Base-by-base conservation (phyloP, 1,140 invertebrate species). In the Chrysopa pallens region DNA sequence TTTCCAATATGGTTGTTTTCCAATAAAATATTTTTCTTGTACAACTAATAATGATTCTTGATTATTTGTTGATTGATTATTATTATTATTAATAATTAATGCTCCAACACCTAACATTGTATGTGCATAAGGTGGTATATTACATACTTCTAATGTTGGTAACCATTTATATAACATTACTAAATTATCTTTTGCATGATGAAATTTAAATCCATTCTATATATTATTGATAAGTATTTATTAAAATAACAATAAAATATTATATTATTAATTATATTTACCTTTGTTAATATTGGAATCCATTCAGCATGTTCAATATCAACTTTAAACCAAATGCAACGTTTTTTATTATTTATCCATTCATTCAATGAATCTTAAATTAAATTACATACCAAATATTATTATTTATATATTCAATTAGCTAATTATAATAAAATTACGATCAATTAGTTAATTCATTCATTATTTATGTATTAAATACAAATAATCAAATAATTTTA, bases 81-180 rank as follows among this genome's bases (percentile, higher is more conserved):
- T n/a, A n/a, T n/a, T n/a, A n/a, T n/a, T n/a, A 54, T 91, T 86
- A 11, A 89, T 69, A 6, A 93, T 83, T 51, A 92, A 69, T 1
- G 80, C 87, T 29, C 84, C 88, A n/a, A 87, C 80, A 42, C 88
- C 89, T 36, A 92, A 54, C 60, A 84, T 80, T 27, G 86, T 91
- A 56, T 90, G 86, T 6, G 84, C 78, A 59, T 80, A 85, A 31
- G 72, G 71, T 29, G 89, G 89, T 42, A 92, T 60, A 53, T 82
- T 81, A 46, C 66, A 72, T 11, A 57, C 50, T 58, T 78, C 71
- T 40, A 70, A 55, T 40, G 46, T 63, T 7, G 79, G 73, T 36
- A 93, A 59, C 86, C 88, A 92, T 53, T 73, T 72, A 51, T 77
- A 81, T 64, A 93, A 69, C 62, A 78, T 80, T 1, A 88, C 78